phyloP scores from a whole-genome alignment of 2,797 vertebrate genomes.

The Momotus momota region DNA sequence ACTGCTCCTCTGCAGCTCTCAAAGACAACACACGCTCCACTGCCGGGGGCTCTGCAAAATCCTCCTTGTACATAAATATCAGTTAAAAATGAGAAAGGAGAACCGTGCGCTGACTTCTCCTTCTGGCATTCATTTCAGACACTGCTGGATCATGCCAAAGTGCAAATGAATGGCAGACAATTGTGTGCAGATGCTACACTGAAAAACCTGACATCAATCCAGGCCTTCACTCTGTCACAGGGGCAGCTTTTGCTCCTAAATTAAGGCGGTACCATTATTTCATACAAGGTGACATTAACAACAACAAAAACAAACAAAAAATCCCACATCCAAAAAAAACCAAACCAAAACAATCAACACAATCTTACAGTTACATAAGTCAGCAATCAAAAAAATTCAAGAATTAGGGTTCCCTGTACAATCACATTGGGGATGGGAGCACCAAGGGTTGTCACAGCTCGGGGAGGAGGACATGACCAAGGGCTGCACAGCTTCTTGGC shows the following conservation, averaged over 20 bases:
- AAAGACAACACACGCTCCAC: background rate
- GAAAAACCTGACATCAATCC: background rate
- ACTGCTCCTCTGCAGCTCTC: background rate
- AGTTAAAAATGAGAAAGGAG: conserved; percentile 19
- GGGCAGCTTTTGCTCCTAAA: background rate
- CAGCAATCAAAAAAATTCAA: background rate
- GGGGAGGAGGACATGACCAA: background rate
- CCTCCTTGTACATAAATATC: conserved; percentile 2
- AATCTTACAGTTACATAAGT: background rate
- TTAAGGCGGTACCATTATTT: background rate
- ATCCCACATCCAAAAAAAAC: too few relatives aligned
- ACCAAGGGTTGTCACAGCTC: background rate
- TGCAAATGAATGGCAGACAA: conserved; percentile 3
- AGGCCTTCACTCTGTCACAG: background rate
- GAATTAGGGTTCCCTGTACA: background rate
- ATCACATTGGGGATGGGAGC: background rate
- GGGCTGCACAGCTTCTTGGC: background rate
- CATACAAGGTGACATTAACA: background rate
- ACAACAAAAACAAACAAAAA: background rate
- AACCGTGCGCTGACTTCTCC: background rate
- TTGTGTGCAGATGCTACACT: background rate
- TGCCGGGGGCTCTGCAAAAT: background rate
- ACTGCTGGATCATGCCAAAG: conserved; percentile 16
- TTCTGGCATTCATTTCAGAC: conserved; percentile 14
- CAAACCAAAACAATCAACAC: background rate